Conservation (phyloP, 2,797 vertebrate species). For the Rhyacichthys aspro region DNA sequence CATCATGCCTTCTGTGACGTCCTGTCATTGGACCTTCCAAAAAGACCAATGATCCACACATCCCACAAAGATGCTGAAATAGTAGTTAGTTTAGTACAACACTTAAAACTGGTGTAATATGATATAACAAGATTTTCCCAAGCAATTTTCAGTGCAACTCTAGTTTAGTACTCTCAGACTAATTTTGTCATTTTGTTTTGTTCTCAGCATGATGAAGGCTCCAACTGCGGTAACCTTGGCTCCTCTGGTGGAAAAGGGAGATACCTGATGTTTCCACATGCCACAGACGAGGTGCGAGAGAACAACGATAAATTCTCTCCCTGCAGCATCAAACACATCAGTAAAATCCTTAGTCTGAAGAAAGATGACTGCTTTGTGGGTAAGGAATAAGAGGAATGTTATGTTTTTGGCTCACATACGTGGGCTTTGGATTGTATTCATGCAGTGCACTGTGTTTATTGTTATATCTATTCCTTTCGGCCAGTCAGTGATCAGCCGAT, state of each 20-base stretch:
- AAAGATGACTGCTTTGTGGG: constrained; percentile 86
- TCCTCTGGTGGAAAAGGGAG: constrained; percentile 73
- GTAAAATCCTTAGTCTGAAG: constrained; percentile 73
- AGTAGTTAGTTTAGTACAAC: no score
- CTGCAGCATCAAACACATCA: constrained; percentile 79
- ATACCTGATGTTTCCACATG: constrained; percentile 86
- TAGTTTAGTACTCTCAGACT: no score
- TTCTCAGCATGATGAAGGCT: constrained; percentile 81
- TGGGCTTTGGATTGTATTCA: not conserved
- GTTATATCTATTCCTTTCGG: constrained; percentile 12
- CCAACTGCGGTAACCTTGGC: constrained; percentile 74
- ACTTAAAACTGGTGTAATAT: no score
- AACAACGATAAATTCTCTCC: constrained; percentile 85
- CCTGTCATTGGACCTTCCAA: no score
- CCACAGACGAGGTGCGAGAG: constrained; percentile 76
- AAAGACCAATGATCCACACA: no score
- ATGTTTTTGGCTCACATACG: not conserved
- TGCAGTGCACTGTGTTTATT: constrained; percentile 22
- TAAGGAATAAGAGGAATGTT: constrained; percentile 46
- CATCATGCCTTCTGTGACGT: no score
- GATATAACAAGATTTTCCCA: no score
- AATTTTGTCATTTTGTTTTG: constrained; percentile 15
- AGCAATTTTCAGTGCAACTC: no score
- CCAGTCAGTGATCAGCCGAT: constrained; percentile 85
- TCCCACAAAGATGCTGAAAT: no score